phyloP scores from a whole-genome alignment of 2,797 vertebrate species.

The Siniperca obscura region DNA sequence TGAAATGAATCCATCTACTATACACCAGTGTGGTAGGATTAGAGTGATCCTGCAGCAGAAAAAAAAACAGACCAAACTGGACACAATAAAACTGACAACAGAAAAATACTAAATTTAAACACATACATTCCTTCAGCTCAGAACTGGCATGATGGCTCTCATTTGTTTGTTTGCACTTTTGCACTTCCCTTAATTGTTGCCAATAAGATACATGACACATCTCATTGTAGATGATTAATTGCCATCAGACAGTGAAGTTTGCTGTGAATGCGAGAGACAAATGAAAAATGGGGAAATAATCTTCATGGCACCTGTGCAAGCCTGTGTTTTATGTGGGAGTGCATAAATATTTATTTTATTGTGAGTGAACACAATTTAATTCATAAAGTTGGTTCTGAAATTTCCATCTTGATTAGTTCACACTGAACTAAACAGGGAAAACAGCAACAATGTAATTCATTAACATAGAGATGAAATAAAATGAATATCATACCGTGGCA shows the following conservation, averaged over 20 bases:
- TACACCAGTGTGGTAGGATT: background rate
- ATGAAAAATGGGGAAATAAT: constrained; percentile 64
- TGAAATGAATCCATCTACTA: background rate
- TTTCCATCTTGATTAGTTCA: constrained; percentile 66
- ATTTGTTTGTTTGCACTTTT: constrained; percentile 64
- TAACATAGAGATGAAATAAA: constrained; percentile 45
- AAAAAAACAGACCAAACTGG: background rate
- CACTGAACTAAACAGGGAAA: constrained; percentile 41
- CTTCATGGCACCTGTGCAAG: constrained; percentile 58
- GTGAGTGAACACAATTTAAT: constrained; percentile 48
- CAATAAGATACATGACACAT: constrained; percentile 64
- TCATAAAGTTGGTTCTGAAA: constrained; percentile 57
- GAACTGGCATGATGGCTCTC: constrained; percentile 30
- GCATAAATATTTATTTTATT: constrained; percentile 70
- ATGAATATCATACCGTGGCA: background rate
- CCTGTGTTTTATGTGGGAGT: constrained; percentile 55
- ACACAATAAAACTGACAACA: background rate
- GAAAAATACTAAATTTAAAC: background rate
- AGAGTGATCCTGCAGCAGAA: background rate
- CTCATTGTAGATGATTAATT: constrained; percentile 75
- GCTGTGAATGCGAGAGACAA: constrained; percentile 48
- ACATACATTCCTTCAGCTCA: constrained; percentile 23
- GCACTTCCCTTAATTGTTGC: constrained; percentile 63
- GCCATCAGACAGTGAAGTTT: constrained; percentile 55
- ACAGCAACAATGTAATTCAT: constrained; percentile 52